Evolutionary conservation across 2,113 vertebrate genomes (phyloP).

Genomic region (Leptodactylus fuscus): DNA sequence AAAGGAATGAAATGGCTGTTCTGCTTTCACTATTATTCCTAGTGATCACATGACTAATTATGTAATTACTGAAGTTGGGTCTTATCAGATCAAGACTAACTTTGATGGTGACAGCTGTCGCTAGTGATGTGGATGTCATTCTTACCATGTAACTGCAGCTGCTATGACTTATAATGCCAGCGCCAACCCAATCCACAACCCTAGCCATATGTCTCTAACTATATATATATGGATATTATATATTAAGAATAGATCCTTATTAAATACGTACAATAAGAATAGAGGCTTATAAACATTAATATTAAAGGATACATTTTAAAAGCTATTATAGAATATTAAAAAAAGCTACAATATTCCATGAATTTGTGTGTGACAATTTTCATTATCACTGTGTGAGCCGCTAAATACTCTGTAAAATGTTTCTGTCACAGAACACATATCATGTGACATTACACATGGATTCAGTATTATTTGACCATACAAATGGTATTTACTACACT

Average conservation of each 20-base stretch:
- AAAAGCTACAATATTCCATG: background rate
- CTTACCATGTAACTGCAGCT: too few relatives aligned
- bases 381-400: background rate
- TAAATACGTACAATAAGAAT: too few relatives aligned
- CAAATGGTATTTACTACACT: too few relatives aligned
- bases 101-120: too few relatives aligned
- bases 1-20: too few relatives aligned
- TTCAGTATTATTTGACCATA: background rate
- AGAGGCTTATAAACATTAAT: too few relatives aligned
- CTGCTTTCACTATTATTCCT: too few relatives aligned
- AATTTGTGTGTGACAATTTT: background rate
- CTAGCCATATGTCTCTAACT: background rate
- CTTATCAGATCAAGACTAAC: background rate
- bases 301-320: too few relatives aligned
- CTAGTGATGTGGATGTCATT: too few relatives aligned
- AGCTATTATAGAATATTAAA: too few relatives aligned
- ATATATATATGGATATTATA: too few relatives aligned
- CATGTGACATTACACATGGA: background rate
- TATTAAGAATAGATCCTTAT: too few relatives aligned
- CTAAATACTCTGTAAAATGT: background rate
- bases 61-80: background rate
- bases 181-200: background rate
- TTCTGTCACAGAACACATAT: background rate
- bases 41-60: background rate
- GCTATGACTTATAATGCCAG: background rate